Evolutionary conservation across 2,888 invertebrate species (phyloP).

Genomic region (Gibbula magus): DNA sequence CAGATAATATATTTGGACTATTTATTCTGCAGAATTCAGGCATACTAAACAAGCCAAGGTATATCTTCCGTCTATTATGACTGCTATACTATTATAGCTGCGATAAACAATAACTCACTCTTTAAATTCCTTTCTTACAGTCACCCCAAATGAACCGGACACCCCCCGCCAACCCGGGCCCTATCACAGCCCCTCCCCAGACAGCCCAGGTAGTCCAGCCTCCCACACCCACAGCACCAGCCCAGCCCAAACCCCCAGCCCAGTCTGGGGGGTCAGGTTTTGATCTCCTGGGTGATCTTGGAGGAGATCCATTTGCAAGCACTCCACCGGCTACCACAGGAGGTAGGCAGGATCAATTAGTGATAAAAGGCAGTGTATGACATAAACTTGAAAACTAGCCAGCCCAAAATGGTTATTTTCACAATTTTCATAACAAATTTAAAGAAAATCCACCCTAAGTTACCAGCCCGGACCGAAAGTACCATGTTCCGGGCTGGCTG

Average conservation of each 20-base stretch:
- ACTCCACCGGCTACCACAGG: conserved; percentile 53
- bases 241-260: conserved; percentile 67
- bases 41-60: too few relatives aligned
- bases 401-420: too few relatives aligned
- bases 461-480: too few relatives aligned
- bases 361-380: background rate
- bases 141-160: conserved; percentile 30
- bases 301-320: conserved; percentile 72
- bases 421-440: too few relatives aligned
- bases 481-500: too few relatives aligned
- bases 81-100: too few relatives aligned
- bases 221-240: conserved; percentile 45
- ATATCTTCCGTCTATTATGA: too few relatives aligned
- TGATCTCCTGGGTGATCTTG: conserved; percentile 74
- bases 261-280: conserved; percentile 43
- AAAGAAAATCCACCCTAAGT: too few relatives aligned
- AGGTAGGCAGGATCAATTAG: conserved; percentile 40
- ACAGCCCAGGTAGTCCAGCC: conserved; percentile 40
- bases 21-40: too few relatives aligned
- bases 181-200: conserved; percentile 35
- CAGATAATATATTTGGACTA: too few relatives aligned
- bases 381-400: too few relatives aligned
- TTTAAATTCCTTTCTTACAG: background rate
- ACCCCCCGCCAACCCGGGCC: conserved; percentile 28
- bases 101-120: too few relatives aligned